These are phyloP conservation scores for Tapirus terrestris DNA, from an alignment of 2,113 vertebrate species.

Conservation along the genomic window DNA sequence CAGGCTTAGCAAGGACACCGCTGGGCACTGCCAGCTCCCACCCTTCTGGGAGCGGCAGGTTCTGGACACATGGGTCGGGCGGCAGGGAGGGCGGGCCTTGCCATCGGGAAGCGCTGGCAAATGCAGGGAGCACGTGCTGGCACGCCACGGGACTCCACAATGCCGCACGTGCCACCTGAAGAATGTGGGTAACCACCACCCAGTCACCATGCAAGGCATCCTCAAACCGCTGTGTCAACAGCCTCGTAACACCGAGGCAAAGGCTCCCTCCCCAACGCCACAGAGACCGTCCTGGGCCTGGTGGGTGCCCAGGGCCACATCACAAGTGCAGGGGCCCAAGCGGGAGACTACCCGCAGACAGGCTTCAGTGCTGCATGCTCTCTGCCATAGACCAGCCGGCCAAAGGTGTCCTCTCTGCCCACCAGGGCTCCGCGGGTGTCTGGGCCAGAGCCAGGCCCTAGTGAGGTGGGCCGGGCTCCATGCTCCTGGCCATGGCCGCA, in stretches of 20 bases:
- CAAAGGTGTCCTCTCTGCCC: rapidly evolving
- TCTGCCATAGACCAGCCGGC: neutral
- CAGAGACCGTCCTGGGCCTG: neutral
- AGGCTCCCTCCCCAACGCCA: neutral
- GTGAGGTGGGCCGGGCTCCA: neutral
- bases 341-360: neutral
- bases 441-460: neutral
- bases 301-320: neutral
- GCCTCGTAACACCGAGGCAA: neutral
- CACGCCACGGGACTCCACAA: no score
- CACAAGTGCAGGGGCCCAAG: neutral
- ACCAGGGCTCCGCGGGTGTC: neutral
- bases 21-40: rapidly evolving
- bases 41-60: rapidly evolving
- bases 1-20: rapidly evolving
- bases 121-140: neutral
- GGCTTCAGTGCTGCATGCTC: rapidly evolving
- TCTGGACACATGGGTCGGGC: neutral
- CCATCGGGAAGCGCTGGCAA: no score
- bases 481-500: neutral
- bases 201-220: neutral
- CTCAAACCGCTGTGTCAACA: neutral
- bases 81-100: rapidly evolving
- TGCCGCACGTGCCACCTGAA: rapidly evolving
- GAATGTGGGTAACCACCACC: rapidly evolving